Evolutionary conservation across 2,888 invertebrate species (phyloP).

Genomic region (Auanema freiburgensis): DNA sequence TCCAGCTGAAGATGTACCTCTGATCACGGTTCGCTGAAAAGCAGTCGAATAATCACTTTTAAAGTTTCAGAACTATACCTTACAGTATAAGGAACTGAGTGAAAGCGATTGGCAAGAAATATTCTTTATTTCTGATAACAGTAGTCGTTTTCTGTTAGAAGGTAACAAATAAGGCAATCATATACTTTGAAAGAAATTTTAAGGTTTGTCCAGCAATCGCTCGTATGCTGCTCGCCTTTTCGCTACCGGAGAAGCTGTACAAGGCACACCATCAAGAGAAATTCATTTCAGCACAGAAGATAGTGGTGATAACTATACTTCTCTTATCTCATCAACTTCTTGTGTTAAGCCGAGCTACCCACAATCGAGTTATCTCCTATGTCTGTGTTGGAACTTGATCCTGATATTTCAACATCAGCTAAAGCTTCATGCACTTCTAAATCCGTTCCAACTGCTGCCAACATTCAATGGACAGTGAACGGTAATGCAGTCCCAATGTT

Average conservation of each 20-base stretch:
- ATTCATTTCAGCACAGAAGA: conserved; percentile 25
- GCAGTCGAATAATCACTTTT: not conserved
- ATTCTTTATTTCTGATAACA: conserved; percentile 30
- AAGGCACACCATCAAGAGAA: conserved; percentile 27
- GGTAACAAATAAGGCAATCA: not conserved
- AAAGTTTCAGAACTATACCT: conserved; percentile 38
- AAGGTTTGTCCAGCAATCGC: conserved; percentile 25
- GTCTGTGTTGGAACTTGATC: conserved; percentile 24
- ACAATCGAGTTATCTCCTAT: conserved; percentile 23
- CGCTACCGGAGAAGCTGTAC: conserved; percentile 18
- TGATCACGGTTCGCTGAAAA: conserved; percentile 22
- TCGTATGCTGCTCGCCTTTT: conserved; percentile 38
- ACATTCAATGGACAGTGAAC: conserved; percentile 27
- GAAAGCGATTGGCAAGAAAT: conserved; percentile 27
- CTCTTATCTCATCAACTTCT: not conserved
- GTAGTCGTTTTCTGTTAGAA: conserved; percentile 11
- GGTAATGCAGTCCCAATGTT: not conserved
- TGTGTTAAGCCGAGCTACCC: conserved; percentile 22
- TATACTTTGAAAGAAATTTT: conserved; percentile 6
- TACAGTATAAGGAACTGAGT: conserved; percentile 27
- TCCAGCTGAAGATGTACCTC: conserved; percentile 28
- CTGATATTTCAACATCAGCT: conserved; percentile 29
- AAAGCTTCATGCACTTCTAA: conserved; percentile 32
- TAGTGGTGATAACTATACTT: conserved; percentile 14
- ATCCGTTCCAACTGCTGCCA: conserved; percentile 21